phyloP scores from a whole-genome alignment of 2,113 vertebrate species.

The Cyphomyrus discorhynchus region DNA sequence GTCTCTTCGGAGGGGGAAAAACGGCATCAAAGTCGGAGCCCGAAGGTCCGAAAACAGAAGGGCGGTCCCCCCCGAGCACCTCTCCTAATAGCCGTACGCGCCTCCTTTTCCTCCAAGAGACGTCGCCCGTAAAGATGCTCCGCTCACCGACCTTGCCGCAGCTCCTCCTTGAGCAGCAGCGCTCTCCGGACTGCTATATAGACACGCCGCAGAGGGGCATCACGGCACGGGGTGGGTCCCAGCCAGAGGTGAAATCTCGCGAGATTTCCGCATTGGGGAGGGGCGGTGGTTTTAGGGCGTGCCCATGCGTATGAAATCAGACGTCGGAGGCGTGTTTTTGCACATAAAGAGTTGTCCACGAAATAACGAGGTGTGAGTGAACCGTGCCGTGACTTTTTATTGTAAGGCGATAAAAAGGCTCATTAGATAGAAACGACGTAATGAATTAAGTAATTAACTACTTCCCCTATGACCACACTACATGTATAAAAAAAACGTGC shows the following conservation, averaged over 20 bases:
- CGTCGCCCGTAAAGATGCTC: slow-evolving; percentile 47
- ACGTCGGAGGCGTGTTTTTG: neutral
- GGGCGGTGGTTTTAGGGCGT: slow-evolving; percentile 8
- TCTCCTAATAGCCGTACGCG: neutral
- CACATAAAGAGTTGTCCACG: neutral
- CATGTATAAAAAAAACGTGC: neutral
- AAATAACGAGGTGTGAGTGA: neutral
- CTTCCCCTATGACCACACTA: neutral
- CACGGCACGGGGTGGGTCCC: slow-evolving; percentile 47
- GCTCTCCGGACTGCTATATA: slow-evolving; percentile 48
- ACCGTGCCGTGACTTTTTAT: neutral
- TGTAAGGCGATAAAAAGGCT: neutral
- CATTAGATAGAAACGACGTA: neutral
- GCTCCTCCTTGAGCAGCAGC: slow-evolving; percentile 51
- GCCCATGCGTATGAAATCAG: slow-evolving; percentile 11
- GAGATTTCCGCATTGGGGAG: slow-evolving; percentile 39
- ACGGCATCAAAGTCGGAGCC: slow-evolving; percentile 20
- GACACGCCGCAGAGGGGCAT: slow-evolving; percentile 53
- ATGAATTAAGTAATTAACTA: neutral
- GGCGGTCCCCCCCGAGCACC: neutral
- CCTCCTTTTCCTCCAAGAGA: neutral
- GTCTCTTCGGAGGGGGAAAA: neutral
- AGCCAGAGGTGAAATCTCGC: slow-evolving; percentile 39
- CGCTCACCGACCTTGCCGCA: slow-evolving; percentile 53
- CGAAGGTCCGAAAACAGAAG: neutral